Evolutionary conservation across 2,888 invertebrate species (phyloP).

Genomic region (Oeneis ivallda): DNA sequence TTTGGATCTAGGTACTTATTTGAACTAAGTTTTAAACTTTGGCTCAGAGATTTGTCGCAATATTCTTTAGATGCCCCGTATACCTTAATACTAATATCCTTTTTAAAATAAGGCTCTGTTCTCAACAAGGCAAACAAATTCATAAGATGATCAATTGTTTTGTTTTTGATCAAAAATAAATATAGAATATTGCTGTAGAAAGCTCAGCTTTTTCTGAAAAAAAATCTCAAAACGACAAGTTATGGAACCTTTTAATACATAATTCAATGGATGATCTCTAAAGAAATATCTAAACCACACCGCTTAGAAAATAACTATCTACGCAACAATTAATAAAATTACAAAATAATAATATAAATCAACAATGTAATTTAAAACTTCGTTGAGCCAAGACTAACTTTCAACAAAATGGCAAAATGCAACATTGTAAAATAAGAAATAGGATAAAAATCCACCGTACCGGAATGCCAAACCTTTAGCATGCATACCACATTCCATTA

Average conservation of each 20-base stretch:
- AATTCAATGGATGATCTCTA: background rate
- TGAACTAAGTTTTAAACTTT: background rate
- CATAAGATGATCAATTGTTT: conserved; percentile 26
- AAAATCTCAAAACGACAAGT: background rate
- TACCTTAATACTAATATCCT: conserved; percentile 64
- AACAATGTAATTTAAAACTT: conserved; percentile 57
- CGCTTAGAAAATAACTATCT: conserved; percentile 50
- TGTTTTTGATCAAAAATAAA: background rate
- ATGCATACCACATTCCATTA: conserved; percentile 17
- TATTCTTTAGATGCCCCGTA: background rate
- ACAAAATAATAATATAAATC: conserved; percentile 52
- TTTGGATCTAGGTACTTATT: background rate
- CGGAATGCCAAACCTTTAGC: conserved; percentile 57
- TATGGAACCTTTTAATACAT: too few relatives aligned
- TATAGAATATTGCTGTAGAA: too few relatives aligned
- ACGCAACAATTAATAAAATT: conserved; percentile 67
- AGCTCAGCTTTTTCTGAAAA: background rate
- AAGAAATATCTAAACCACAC: background rate
- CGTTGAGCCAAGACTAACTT: conserved; percentile 45
- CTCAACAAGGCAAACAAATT: conserved; percentile 59
- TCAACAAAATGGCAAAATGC: conserved; percentile 47
- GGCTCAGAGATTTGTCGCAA: background rate
- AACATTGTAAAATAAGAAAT: conserved; percentile 26
- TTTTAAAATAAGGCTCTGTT: conserved; percentile 65
- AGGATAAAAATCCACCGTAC: conserved; percentile 42